Percentiles rank a stretch among this genome's conserved stretches.
Conservation (phyloP, 2,797 vertebrate species). For the Lutjanus argentimaculatus region DNA sequence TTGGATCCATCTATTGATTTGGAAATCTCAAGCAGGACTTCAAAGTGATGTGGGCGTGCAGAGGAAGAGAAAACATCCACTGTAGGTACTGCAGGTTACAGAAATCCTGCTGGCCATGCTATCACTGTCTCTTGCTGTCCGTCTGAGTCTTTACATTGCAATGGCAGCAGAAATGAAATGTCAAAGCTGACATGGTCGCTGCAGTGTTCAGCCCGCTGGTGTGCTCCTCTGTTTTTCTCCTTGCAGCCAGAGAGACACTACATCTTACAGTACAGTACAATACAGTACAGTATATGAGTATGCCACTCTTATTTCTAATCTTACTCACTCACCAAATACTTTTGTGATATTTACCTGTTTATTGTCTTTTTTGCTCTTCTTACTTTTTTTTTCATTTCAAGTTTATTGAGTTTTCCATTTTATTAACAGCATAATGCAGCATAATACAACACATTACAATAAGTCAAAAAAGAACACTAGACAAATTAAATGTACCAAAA, state of each 20-base stretch:
- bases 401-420: too few relatives aligned
- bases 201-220: constrained; percentile 9
- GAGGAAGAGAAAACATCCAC: background rate
- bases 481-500: too few relatives aligned
- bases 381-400: too few relatives aligned
- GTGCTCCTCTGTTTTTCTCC: background rate
- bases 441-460: too few relatives aligned
- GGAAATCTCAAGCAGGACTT: background rate
- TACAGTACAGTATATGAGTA: background rate
- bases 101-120: background rate
- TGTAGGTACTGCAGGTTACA: background rate
- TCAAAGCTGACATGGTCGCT: background rate
- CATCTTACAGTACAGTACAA: background rate
- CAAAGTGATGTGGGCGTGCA: background rate
- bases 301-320: background rate
- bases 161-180: background rate
- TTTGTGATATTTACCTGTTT: too few relatives aligned
- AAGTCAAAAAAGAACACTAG: too few relatives aligned
- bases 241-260: background rate
- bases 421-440: too few relatives aligned
- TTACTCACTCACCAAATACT: background rate
- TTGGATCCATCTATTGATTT: background rate
- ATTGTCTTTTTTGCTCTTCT: background rate
- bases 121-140: background rate
- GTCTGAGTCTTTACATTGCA: background rate